Evolutionary conservation across 2,888 invertebrate genomes (phyloP).

Genomic region (Microctonus brassicae): DNA sequence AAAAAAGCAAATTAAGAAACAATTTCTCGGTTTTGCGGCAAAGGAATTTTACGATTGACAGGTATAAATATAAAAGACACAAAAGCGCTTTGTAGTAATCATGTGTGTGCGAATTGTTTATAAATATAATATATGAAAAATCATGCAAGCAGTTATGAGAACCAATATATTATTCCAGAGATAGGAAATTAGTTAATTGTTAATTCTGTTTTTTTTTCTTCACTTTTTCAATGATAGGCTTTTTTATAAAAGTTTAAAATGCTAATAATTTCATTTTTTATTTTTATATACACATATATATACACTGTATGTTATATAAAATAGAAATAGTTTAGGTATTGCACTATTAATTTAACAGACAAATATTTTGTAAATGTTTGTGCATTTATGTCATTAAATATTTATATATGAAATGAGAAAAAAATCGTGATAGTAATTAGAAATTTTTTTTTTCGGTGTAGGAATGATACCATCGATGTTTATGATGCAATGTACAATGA

Average conservation of each 20-base stretch:
- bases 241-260: background rate
- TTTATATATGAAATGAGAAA: background rate
- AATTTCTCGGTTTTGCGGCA: conserved; percentile 34
- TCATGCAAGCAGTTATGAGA: background rate
- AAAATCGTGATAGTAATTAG: background rate
- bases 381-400: background rate
- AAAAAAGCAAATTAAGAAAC: background rate
- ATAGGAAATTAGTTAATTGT: no score
- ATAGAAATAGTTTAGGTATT: background rate
- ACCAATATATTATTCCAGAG: background rate
- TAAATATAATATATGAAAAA: background rate
- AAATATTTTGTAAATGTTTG: background rate
- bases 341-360: background rate
- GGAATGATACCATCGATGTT: conserved; percentile 36
- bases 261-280: background rate
- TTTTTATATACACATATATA: no score
- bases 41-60: conserved; percentile 35
- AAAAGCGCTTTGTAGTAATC: conserved; percentile 14
- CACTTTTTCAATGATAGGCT: background rate
- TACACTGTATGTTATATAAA: no score
- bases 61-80: conserved; percentile 12
- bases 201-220: no score
- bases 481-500: conserved; percentile 30
- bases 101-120: background rate
- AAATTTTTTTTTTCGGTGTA: conserved; percentile 24